phyloP scores from a whole-genome alignment of 2,888 invertebrate genomes.

The Barypeithes pellucidus region DNA sequence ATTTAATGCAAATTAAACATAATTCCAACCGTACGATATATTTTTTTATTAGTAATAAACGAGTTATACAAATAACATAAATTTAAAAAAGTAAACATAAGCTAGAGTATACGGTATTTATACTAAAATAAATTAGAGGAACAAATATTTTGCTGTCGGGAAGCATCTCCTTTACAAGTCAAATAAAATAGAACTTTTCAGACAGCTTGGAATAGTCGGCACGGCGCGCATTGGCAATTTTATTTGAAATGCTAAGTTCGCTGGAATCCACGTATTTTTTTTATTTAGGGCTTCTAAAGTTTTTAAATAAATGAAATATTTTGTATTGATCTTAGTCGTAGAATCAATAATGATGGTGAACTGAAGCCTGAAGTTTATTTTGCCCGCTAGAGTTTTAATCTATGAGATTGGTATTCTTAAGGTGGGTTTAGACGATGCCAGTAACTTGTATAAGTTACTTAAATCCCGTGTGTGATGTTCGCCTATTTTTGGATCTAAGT shows the following conservation, averaged over 20 bases:
- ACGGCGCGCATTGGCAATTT: neutral
- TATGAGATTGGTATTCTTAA: too few species aligned
- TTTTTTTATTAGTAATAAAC: too few species aligned
- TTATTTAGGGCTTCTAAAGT: neutral
- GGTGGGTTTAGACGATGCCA: too few species aligned
- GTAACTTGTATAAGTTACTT: too few species aligned
- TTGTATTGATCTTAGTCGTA: neutral
- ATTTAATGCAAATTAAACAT: too few species aligned
- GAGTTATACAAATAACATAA: neutral
- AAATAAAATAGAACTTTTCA: constrained; percentile 14
- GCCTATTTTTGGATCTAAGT: too few species aligned
- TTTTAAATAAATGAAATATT: neutral
- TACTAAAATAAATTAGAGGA: constrained; percentile 3
- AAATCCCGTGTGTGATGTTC: too few species aligned
- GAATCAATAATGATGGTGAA: too few species aligned
- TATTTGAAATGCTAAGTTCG: constrained; percentile 7
- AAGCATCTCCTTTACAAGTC: neutral
- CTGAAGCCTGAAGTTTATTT: too few species aligned
- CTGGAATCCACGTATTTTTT: neutral
- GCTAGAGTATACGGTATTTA: neutral
- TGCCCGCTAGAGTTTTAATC: too few species aligned
- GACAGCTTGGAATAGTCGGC: constrained; percentile 1
- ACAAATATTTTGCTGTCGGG: constrained; percentile 1
- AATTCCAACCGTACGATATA: too few species aligned
- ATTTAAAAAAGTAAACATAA: neutral